phyloP scores from a whole-genome alignment of 2,113 vertebrate genomes.

The Copsychus sechellarum region DNA sequence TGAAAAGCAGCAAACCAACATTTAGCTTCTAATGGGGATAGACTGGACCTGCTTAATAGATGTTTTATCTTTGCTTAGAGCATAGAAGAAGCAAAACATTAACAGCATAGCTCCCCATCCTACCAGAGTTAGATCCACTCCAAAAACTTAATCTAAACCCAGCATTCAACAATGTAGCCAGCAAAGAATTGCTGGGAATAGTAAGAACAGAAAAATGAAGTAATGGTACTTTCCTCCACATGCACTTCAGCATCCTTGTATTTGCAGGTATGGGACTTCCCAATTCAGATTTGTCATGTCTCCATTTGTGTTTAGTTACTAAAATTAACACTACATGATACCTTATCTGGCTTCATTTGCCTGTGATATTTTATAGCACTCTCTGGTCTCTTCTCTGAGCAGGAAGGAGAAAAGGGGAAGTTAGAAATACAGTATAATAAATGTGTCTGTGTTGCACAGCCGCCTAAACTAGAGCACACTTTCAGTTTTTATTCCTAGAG shows the following conservation, averaged over 20 bases:
- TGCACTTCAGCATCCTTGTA: neutral
- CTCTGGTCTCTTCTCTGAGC: neutral
- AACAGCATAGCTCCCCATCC: neutral
- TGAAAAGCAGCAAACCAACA: neutral
- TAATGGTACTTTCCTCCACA: neutral
- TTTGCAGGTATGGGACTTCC: neutral
- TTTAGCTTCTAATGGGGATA: neutral
- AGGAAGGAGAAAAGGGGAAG: neutral
- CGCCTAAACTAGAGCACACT: neutral
- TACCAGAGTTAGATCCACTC: neutral
- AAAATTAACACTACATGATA: neutral
- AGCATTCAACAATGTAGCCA: neutral
- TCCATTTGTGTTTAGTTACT: neutral
- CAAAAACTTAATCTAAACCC: neutral
- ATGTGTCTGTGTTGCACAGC: neutral
- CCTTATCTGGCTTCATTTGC: neutral
- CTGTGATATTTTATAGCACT: neutral
- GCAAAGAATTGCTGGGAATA: neutral
- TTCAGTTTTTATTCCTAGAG: neutral
- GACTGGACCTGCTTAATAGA: neutral
- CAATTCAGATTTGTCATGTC: neutral
- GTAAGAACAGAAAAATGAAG: neutral
- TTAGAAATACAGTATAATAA: neutral
- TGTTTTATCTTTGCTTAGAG: neutral
- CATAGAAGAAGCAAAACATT: neutral